Evolutionary conservation across 2,113 vertebrate species (phyloP).

Genomic region (Entelurus aequoreus): DNA sequence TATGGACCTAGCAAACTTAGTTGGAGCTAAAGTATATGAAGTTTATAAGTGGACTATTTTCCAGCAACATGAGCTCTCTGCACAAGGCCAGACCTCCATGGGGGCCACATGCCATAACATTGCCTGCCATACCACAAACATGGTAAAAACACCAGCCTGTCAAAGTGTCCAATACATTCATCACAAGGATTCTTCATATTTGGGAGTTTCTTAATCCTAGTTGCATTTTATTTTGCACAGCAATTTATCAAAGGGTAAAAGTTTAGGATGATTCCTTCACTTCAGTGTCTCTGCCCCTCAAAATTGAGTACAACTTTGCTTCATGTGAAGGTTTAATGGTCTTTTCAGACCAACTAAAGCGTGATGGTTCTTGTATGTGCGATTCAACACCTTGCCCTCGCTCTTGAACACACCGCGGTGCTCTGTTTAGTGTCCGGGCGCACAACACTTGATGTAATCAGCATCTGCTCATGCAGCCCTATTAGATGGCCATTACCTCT

Average conservation of each 20-base stretch:
- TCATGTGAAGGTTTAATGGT: background rate
- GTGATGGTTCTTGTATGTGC: background rate
- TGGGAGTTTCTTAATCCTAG: too few relatives aligned
- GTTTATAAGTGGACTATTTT: conserved; percentile 3
- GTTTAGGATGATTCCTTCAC: background rate
- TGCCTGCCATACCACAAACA: background rate
- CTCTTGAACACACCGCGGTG: background rate
- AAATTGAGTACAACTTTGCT: background rate
- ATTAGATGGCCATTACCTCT: conserved; percentile 57
- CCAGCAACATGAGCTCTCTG: background rate
- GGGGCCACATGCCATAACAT: background rate
- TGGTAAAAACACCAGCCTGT: background rate
- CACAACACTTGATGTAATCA: conserved; percentile 49
- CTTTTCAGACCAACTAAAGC: background rate
- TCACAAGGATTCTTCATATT: too few relatives aligned
- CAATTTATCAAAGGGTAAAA: too few relatives aligned
- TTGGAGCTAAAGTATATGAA: background rate
- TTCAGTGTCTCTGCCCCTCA: too few relatives aligned
- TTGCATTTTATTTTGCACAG: too few relatives aligned
- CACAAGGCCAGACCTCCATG: background rate
- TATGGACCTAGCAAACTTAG: background rate
- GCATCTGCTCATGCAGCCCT: conserved; percentile 43
- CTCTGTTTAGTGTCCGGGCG: conserved; percentile 16
- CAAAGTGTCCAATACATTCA: too few relatives aligned
- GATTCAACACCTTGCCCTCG: background rate